phyloP scores from a whole-genome alignment of 2,797 vertebrate species.

The Phrynocephalus guinanensis region DNA sequence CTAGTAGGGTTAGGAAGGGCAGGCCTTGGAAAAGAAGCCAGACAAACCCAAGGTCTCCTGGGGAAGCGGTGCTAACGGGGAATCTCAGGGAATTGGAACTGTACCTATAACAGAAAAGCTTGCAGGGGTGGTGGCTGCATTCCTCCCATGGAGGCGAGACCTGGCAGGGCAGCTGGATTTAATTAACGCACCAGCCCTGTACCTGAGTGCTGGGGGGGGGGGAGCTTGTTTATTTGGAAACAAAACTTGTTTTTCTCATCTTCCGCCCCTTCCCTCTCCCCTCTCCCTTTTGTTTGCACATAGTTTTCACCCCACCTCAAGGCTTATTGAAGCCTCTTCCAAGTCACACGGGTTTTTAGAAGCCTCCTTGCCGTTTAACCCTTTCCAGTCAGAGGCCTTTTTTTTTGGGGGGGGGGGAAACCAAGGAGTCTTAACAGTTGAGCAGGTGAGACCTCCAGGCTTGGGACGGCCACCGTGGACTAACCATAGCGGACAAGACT shows the following conservation, averaged over 20 bases:
- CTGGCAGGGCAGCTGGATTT: constrained; percentile 58
- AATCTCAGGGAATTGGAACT: constrained; percentile 7
- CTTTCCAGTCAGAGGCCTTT: neutral
- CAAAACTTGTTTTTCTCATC: constrained; percentile 67
- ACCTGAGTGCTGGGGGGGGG: constrained; percentile 64
- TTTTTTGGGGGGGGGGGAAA: neutral
- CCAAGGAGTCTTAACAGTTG: no score
- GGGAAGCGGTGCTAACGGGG: neutral
- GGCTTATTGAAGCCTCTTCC: constrained; percentile 49
- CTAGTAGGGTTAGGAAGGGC: neutral
- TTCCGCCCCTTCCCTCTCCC: neutral
- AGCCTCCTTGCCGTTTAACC: constrained; percentile 58
- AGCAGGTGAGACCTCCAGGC: neutral
- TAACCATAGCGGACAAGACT: no score
- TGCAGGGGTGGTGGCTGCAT: constrained; percentile 45
- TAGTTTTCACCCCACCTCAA: constrained; percentile 38
- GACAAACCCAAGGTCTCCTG: neutral
- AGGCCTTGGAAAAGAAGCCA: neutral
- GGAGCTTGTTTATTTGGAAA: constrained; percentile 73
- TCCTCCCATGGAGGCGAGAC: constrained; percentile 51
- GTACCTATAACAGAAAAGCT: constrained; percentile 39
- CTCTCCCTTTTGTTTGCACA: constrained; percentile 36
- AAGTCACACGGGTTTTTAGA: constrained; percentile 38
- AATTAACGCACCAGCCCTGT: constrained; percentile 26
- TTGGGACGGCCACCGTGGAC: neutral